A percentile compares a stretch with the other conserved stretches of the same genome.
These are phyloP conservation scores for Isoperla grammatica DNA, from an alignment of 2,888 invertebrate genomes.

Conservation along the genomic window DNA sequence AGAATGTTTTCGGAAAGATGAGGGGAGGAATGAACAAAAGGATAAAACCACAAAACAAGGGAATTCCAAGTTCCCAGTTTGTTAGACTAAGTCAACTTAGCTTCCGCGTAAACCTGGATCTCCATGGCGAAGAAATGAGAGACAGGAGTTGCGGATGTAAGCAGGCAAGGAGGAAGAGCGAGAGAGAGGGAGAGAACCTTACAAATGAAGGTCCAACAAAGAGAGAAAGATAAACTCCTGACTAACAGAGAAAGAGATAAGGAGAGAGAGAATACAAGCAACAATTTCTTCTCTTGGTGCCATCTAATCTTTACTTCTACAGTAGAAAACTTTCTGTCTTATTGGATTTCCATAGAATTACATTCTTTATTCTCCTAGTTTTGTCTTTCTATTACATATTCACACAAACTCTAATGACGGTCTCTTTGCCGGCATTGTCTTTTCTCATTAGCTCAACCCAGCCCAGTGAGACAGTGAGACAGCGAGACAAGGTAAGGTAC, in stretches of 20 bases:
- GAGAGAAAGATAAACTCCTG: no score
- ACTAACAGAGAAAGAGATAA: background rate
- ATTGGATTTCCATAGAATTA: conserved; percentile 19
- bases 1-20: no score
- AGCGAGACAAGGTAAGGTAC: background rate
- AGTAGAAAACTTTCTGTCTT: conserved; percentile 16
- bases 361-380: conserved; percentile 15
- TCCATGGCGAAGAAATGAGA: no score
- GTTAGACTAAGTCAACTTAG: no score
- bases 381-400: conserved; percentile 17
- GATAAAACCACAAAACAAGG: no score
- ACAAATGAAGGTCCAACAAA: background rate
- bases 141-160: no score
- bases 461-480: background rate
- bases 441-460: conserved; percentile 4
- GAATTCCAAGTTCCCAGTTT: no score
- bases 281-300: background rate
- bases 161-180: background rate
- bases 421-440: conserved; percentile 9
- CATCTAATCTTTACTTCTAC: conserved; percentile 17
- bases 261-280: conserved; percentile 9
- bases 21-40: no score
- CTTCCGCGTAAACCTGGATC: no score
- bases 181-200: background rate
- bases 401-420: conserved; percentile 15